Conservation (phyloP, 2,888 invertebrate species). For the Aporophyla lueneburgensis region DNA sequence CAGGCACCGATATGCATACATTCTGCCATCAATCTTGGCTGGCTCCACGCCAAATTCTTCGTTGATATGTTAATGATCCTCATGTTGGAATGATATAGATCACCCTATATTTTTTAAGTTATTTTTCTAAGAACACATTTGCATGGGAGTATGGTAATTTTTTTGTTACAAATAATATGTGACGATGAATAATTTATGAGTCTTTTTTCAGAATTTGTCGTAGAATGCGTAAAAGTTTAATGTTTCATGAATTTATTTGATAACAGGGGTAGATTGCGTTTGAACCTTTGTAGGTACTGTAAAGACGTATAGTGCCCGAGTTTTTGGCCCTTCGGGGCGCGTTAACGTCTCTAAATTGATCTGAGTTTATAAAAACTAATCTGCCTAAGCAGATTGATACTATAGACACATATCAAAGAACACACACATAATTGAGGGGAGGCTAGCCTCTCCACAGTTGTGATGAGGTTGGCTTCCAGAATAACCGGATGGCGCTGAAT, state of each 20-base stretch:
- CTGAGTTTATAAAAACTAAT: neutral
- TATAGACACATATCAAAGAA: too few species aligned
- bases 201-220: neutral
- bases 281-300: neutral
- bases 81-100: conserved; percentile 50
- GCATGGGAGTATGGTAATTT: conserved; percentile 18
- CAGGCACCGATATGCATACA: conserved; percentile 42
- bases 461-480: neutral
- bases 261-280: neutral
- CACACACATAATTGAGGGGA: too few species aligned
- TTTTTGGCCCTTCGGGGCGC: neutral
- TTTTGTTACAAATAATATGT: conserved; percentile 27
- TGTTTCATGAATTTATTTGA: conserved; percentile 3
- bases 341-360: neutral
- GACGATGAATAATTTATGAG: conserved; percentile 25
- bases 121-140: conserved; percentile 41
- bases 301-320: neutral
- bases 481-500: neutral
- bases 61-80: conserved; percentile 66
- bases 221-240: neutral
- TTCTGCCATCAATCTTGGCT: conserved; percentile 58
- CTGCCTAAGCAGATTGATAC: too few species aligned
- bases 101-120: conserved; percentile 39
- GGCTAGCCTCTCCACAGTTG: neutral
- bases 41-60: conserved; percentile 55